Evolutionary conservation across 30 jellyfish, hydroid and myxozoan genomes (phyloP).

Genomic region (Clytia hemisphaerica): DNA sequence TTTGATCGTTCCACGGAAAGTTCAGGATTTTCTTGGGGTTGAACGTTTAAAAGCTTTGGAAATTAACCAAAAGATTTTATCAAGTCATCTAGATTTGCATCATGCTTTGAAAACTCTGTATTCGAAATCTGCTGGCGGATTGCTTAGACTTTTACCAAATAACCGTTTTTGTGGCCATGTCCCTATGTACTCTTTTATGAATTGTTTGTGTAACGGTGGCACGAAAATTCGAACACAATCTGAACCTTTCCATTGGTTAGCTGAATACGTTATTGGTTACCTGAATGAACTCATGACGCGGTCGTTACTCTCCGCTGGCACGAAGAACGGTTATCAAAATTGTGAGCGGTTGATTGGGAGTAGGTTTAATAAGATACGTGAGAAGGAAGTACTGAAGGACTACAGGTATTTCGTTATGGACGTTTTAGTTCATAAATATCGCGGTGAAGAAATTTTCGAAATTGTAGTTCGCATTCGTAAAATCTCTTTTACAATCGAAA

Average conservation of each 20-base stretch:
- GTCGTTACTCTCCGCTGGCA: neutral
- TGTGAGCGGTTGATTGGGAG: slow-evolving; percentile 88
- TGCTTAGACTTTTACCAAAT: slow-evolving; percentile 39
- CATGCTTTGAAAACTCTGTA: slow-evolving; percentile 52
- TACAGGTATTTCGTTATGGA: slow-evolving; percentile 47
- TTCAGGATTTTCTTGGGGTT: slow-evolving; percentile 35
- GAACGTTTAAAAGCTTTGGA: slow-evolving; percentile 21
- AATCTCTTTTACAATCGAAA: neutral
- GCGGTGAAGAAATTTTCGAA: slow-evolving; percentile 84
- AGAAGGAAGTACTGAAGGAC: slow-evolving; percentile 14
- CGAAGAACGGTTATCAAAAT: slow-evolving; percentile 57
- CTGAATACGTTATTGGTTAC: slow-evolving; percentile 86
- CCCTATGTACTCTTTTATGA: slow-evolving; percentile 79
- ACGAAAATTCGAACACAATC: slow-evolving; percentile 49
- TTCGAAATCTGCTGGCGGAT: slow-evolving; percentile 45
- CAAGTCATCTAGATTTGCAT: slow-evolving; percentile 54
- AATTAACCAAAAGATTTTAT: slow-evolving; percentile 61
- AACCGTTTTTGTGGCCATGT: slow-evolving; percentile 61
- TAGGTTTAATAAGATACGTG: slow-evolving; percentile 55
- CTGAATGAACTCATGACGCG: slow-evolving; percentile 44
- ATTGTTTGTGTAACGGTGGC: slow-evolving; percentile 75
- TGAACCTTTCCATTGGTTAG: slow-evolving; percentile 73
- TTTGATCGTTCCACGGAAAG: slow-evolving; percentile 63
- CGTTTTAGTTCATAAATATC: slow-evolving; percentile 59
- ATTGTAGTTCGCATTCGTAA: slow-evolving; percentile 45